phyloP scores from a whole-genome alignment of 2,113 vertebrate genomes.

The Corapipo altera region DNA sequence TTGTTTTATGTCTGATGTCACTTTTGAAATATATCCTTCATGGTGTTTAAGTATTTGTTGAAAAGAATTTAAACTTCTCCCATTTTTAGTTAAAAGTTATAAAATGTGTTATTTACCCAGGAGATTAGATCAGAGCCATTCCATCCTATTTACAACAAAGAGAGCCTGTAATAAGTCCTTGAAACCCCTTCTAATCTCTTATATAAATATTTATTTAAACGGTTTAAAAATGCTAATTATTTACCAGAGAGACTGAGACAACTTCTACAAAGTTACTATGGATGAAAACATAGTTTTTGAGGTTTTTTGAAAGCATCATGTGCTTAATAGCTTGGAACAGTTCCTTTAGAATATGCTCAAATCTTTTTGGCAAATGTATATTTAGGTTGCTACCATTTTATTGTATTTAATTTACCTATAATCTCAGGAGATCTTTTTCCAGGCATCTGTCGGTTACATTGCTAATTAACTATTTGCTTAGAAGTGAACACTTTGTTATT shows the following conservation, averaged over 20 bases:
- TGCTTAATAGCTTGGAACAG: background rate
- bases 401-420: background rate
- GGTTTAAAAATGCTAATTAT: slow-evolving; percentile 46
- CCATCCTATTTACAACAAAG: slow-evolving; percentile 33
- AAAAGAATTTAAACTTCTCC: background rate
- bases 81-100: slow-evolving; percentile 48
- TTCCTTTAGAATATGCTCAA: background rate
- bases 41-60: background rate
- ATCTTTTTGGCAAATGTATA: background rate
- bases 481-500: background rate
- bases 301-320: background rate
- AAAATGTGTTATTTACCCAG: slow-evolving; percentile 23
- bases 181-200: slow-evolving; percentile 27
- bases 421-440: background rate
- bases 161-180: slow-evolving; percentile 20
- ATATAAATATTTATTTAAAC: slow-evolving; percentile 43
- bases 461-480: background rate
- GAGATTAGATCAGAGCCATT: slow-evolving; percentile 49
- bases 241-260: slow-evolving; percentile 1
- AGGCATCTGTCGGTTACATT: background rate
- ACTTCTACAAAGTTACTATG: slow-evolving; percentile 1
- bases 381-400: background rate
- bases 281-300: background rate
- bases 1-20: background rate
- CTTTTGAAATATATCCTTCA: slow-evolving; percentile 3